A percentile compares a stretch with the other conserved stretches of the same genome.
These are phyloP conservation scores for Papilio elwesi DNA, from an alignment of 2,888 invertebrate genomes.

Conservation along the genomic window DNA sequence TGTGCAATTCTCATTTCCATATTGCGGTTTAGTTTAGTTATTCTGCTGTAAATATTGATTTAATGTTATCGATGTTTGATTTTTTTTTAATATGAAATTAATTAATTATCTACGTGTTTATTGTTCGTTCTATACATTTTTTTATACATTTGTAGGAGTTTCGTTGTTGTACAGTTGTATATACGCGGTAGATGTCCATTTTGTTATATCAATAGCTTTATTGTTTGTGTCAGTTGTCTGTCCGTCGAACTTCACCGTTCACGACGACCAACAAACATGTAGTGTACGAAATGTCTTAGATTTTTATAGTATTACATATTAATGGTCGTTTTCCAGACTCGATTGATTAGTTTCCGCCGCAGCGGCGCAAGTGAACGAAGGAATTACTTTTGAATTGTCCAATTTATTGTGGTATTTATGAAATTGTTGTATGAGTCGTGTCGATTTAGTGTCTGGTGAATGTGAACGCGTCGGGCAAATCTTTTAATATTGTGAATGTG, in stretches of 20 bases:
- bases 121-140: conserved; percentile 76
- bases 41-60: conserved; percentile 79
- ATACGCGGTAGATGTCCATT: conserved; percentile 70
- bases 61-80: conserved; percentile 64
- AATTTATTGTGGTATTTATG: conserved; percentile 77
- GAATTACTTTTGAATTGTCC: conserved; percentile 79
- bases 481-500: conserved; percentile 82
- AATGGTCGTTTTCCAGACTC: conserved; percentile 44
- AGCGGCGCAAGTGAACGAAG: conserved; percentile 58
- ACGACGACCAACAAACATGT: conserved; percentile 24
- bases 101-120: conserved; percentile 73
- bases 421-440: conserved; percentile 77
- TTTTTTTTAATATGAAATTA: conserved; percentile 68
- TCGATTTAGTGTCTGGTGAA: conserved; percentile 74
- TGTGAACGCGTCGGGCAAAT: conserved; percentile 72
- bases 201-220: conserved; percentile 60
- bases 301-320: conserved; percentile 42
- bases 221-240: conserved; percentile 31
- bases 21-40: conserved; percentile 80
- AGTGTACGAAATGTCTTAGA: conserved; percentile 41
- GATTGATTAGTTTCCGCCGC: conserved; percentile 57
- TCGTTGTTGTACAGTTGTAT: conserved; percentile 83
- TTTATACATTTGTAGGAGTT: conserved; percentile 76
- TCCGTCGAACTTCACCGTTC: conserved; percentile 15
- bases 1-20: conserved; percentile 83